phyloP scores from a whole-genome alignment of 2,888 invertebrate species.

The Steinernema carpocapsae region DNA sequence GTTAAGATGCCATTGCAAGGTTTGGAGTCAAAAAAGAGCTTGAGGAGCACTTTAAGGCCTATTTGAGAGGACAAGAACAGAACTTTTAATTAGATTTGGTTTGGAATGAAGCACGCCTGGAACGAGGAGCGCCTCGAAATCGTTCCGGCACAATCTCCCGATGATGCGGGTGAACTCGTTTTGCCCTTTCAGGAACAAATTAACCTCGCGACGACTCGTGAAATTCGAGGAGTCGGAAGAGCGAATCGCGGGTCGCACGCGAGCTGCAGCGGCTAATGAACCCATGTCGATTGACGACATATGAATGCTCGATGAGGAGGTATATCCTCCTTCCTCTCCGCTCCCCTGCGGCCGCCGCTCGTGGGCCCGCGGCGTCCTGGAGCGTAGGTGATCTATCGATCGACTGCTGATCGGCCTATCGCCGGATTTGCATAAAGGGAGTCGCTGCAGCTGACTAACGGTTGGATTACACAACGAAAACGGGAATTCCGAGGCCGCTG shows the following conservation, averaged over 20 bases:
- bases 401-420: neutral
- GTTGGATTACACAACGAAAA: neutral
- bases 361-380: neutral
- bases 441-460: neutral
- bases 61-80: too few relatives aligned
- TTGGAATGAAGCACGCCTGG: too few relatives aligned
- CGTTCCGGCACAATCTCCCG: too few relatives aligned
- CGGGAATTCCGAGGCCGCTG: neutral
- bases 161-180: neutral
- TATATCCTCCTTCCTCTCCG: neutral
- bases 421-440: constrained; percentile 20
- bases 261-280: constrained; percentile 22
- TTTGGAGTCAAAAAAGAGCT: too few relatives aligned
- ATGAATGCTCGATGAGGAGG: constrained; percentile 33
- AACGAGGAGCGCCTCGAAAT: too few relatives aligned
- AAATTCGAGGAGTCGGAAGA: constrained; percentile 3
- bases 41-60: too few relatives aligned
- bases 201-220: neutral
- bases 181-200: neutral
- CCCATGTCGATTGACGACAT: constrained; percentile 23
- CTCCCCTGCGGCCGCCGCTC: neutral
- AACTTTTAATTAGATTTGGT: too few relatives aligned
- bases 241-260: constrained; percentile 25
- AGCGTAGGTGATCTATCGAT: constrained; percentile 22
- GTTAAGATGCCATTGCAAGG: too few relatives aligned